Evolutionary conservation across 1,140 invertebrate species (phyloP), one percentile per base, ranked within the genome.

Genomic region (Aphaenogaster ashmeadi): DNA sequence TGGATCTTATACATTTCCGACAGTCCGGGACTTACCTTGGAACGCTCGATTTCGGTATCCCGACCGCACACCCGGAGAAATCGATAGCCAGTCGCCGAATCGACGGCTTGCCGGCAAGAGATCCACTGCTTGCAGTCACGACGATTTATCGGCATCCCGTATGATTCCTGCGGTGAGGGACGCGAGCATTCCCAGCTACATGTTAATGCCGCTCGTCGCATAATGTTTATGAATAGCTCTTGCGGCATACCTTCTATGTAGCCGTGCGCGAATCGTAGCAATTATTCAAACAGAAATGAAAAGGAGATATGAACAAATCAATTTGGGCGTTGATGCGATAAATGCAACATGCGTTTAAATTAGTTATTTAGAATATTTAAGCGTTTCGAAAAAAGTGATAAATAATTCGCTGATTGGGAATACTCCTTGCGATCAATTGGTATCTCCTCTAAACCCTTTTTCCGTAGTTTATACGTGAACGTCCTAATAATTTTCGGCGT

Each of bases 1-100:
- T 89, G 83, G 87, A 90, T 90, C 86, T 91, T 91, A 87, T 92
- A 91, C 87, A 77, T 92, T 91, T 72, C 83, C 66, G 58, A 67
- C 77, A 56, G 54, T 36, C 66, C 71, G 64, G 56, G 54, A 56
- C 58, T 66, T 44, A 50, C 21, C 52, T 33, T 15, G 58, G 72
- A 50, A 69, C 69, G 18, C 38, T 33, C 54, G 78, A 79, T 88
- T 71, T 75, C 78, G 38, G 44, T 87, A 79, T 85, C 56, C 58
- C 79, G 84, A 44, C 36, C 54, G 21, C 36, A 13, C 74, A 64
- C 66, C 27, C 90, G 33, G 18, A 58, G 33, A 88, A 84, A 91
- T 91, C 90, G 89, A 91, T 91, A 87, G 79, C 87, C 38, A 15
- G 38, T 38, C 77, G 50, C 54, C 75, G 50, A 90, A 84, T 86